A percentile compares a stretch with the other conserved stretches of the same genome.
These are phyloP conservation scores for Epinotia brunnichana DNA, from an alignment of 2,888 invertebrate genomes.

Conservation along the genomic window DNA sequence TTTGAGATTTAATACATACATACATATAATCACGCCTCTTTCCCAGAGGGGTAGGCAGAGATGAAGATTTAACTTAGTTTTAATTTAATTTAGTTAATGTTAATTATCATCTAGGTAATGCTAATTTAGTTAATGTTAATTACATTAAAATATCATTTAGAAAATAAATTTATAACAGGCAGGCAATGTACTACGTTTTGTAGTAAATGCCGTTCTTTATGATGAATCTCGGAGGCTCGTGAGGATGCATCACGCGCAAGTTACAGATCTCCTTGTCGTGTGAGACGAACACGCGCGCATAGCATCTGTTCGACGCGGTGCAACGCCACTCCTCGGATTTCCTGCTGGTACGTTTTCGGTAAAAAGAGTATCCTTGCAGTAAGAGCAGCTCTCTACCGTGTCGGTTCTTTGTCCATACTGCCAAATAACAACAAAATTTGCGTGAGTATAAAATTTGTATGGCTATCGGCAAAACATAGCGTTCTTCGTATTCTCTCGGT, in stretches of 20 bases:
- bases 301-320: neutral
- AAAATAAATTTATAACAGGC: too few species aligned
- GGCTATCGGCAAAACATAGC: too few species aligned
- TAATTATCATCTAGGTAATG: too few species aligned
- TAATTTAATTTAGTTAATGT: too few species aligned
- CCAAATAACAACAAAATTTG: neutral
- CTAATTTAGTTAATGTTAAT: too few species aligned
- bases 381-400: neutral
- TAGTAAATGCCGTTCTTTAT: slow-evolving; percentile 8
- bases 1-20: too few species aligned
- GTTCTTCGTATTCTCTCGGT: too few species aligned
- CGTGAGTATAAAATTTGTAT: neutral
- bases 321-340: neutral
- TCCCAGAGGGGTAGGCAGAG: too few species aligned
- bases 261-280: slow-evolving; percentile 1
- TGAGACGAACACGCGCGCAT: neutral
- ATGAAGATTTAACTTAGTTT: too few species aligned
- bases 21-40: too few species aligned
- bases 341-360: neutral
- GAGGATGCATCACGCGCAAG: neutral
- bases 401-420: neutral
- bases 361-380: neutral
- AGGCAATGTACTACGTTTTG: slow-evolving; percentile 3
- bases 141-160: too few species aligned
- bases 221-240: neutral